Conservation (phyloP, 2,797 vertebrate genomes). For the Podarcis siculus region DNA sequence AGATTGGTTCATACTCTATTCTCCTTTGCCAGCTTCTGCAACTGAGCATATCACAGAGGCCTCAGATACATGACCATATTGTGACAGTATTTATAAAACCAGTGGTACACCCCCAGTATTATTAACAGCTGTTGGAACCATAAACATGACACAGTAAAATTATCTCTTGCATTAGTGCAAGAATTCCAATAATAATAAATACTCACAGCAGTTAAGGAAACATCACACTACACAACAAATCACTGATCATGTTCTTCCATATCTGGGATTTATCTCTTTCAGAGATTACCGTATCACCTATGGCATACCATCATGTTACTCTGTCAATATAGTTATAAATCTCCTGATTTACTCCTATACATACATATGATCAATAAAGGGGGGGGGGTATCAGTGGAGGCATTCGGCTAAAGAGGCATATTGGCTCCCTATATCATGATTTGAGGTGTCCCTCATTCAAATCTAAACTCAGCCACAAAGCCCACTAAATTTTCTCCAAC, state of each 20-base stretch:
- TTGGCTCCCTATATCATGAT: background rate
- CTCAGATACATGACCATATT: slow-evolving; percentile 9
- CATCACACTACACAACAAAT: background rate
- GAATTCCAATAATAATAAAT: background rate
- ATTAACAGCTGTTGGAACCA: background rate
- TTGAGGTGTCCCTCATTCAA: background rate
- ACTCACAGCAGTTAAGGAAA: background rate
- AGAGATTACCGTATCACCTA: background rate
- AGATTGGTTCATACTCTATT: slow-evolving; percentile 1
- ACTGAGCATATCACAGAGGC: slow-evolving; percentile 3
- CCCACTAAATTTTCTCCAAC: background rate
- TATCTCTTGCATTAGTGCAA: background rate
- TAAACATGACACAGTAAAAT: background rate
- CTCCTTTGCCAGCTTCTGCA: slow-evolving; percentile 12
- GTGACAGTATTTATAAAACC: slow-evolving; percentile 13
- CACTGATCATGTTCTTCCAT: background rate
- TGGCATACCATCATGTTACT: background rate
- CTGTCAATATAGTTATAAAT: background rate
- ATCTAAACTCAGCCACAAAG: background rate
- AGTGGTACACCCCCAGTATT: background rate
- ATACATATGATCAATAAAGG: background rate
- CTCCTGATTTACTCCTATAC: background rate
- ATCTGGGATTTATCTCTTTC: background rate
- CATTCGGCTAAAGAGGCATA: background rate
- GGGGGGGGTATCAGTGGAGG: background rate